These are phyloP conservation scores for Aleadryas rufinucha DNA, from an alignment of 2,113 vertebrate species.

Conservation along the genomic window DNA sequence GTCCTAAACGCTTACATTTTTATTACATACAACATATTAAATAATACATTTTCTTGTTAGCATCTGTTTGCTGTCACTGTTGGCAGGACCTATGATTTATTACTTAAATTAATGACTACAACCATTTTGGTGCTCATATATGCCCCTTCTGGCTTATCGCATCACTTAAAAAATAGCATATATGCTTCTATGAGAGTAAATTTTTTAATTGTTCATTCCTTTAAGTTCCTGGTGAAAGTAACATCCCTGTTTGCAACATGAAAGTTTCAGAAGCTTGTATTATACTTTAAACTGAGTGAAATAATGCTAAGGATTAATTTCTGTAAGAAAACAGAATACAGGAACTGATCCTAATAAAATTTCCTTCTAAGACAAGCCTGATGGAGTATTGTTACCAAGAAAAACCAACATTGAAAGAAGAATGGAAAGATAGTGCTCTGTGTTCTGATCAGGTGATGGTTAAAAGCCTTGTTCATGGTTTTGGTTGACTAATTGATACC, in stretches of 20 bases:
- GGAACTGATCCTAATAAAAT: background rate
- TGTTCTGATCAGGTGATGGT: background rate
- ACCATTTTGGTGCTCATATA: slow-evolving; percentile 75
- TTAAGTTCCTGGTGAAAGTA: slow-evolving; percentile 56
- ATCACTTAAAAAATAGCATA: slow-evolving; percentile 73
- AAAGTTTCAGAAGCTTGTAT: slow-evolving; percentile 49
- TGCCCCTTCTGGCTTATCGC: slow-evolving; percentile 68
- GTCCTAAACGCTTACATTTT: slow-evolving; percentile 75
- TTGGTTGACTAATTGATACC: background rate
- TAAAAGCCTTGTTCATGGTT: background rate
- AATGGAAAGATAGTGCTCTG: background rate
- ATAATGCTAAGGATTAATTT: slow-evolving; percentile 16
- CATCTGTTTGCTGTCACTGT: slow-evolving; percentile 80
- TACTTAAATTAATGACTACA: slow-evolving; percentile 76
- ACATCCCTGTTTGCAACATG: slow-evolving; percentile 14
- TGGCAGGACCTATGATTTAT: slow-evolving; percentile 76
- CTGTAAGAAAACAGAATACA: background rate
- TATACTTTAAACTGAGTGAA: slow-evolving; percentile 31
- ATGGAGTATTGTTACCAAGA: background rate
- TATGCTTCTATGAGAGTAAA: slow-evolving; percentile 49
- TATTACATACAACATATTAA: slow-evolving; percentile 75
- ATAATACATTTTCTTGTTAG: slow-evolving; percentile 80
- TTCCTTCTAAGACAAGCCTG: background rate
- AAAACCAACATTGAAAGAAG: background rate
- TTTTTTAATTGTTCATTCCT: slow-evolving; percentile 71